Conservation (phyloP, 2,797 vertebrate genomes). For the Notamacropus eugenii region DNA sequence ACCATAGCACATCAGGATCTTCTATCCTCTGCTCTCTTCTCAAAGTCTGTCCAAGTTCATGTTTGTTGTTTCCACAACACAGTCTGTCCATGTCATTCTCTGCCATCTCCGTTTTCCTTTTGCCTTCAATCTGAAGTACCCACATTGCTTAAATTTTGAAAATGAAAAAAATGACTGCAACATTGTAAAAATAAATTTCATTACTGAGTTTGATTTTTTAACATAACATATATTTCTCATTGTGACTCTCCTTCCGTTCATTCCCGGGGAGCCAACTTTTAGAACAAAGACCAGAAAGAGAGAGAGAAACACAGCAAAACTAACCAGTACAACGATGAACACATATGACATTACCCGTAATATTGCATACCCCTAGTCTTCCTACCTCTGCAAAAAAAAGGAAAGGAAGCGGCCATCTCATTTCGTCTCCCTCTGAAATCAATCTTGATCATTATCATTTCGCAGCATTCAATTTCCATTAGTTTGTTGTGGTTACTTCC, state of each 20-base stretch:
- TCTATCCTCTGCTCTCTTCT: neutral
- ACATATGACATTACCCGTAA: neutral
- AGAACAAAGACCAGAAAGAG: neutral
- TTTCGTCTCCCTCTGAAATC: neutral
- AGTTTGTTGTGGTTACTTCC: neutral
- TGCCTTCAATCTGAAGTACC: neutral
- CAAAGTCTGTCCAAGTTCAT: neutral
- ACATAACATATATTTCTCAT: neutral
- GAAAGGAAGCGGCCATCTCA: neutral
- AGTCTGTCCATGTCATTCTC: neutral
- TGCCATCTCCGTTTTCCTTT: neutral
- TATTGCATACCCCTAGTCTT: neutral
- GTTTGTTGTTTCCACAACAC: neutral
- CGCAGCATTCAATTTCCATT: neutral
- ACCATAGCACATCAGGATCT: neutral
- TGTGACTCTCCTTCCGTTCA: neutral
- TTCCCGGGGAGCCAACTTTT: neutral
- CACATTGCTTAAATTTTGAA: neutral
- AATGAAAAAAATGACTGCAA: neutral
- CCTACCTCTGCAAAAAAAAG: neutral
- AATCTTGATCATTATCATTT: neutral
- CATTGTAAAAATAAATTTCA: neutral
- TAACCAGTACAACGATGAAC: neutral
- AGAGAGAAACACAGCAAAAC: neutral
- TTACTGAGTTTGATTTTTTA: neutral